Percentiles rank a stretch among this genome's conserved stretches.
phyloP scores from a whole-genome alignment of 1,140 invertebrate species.

The Euura saliciscinereae region DNA sequence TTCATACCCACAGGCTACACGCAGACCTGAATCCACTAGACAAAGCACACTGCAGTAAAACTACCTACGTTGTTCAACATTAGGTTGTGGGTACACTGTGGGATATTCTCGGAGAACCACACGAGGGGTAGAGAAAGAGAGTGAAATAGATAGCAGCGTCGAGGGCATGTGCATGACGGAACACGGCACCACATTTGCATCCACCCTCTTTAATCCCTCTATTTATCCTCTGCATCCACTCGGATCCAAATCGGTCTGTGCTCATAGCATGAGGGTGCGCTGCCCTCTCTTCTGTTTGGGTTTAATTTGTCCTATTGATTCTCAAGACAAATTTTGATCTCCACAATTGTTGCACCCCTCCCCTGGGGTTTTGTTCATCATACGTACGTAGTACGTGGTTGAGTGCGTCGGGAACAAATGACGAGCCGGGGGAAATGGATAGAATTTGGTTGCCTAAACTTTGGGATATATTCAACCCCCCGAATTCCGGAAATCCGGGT shows the following conservation, averaged over 20 bases:
- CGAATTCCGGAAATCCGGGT: not conserved
- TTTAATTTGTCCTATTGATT: not conserved
- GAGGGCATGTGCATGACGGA: not conserved
- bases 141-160: not conserved
- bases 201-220: conserved; percentile 3
- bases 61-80: too few relatives aligned
- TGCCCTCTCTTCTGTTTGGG: not conserved
- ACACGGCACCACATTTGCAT: not conserved
- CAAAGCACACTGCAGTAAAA: too few relatives aligned
- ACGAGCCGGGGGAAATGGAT: not conserved
- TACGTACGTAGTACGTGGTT: not conserved
- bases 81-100: too few relatives aligned
- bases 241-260: not conserved
- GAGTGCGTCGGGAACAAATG: not conserved
- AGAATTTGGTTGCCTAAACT: not conserved
- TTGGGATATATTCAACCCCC: not conserved
- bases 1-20: too few relatives aligned
- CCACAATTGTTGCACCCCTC: not conserved
- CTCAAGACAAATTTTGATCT: not conserved
- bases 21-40: too few relatives aligned
- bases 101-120: too few relatives aligned
- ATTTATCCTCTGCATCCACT: conserved; percentile 5
- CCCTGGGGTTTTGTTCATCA: not conserved
- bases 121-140: too few relatives aligned
- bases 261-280: not conserved